Evolutionary conservation across 2,113 vertebrate genomes (phyloP).

Genomic region (Odontophorus gujanensis): DNA sequence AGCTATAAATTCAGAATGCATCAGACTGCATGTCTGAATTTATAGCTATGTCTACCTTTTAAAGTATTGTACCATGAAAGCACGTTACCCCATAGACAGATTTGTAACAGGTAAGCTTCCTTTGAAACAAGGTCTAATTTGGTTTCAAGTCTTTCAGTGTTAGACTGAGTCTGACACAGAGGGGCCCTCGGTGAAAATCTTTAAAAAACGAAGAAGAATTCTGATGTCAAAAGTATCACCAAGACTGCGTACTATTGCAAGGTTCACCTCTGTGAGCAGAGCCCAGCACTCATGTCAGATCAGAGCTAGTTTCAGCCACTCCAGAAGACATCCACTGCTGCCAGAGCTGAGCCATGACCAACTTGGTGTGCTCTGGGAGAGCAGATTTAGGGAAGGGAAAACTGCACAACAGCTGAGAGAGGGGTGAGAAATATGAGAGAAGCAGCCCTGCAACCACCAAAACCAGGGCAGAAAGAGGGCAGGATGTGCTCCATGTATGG

Average conservation of each 20-base stretch:
- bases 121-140: neutral
- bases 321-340: neutral
- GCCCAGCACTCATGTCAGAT: neutral
- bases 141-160: neutral
- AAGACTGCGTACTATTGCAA: neutral
- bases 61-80: neutral
- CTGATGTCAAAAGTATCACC: neutral
- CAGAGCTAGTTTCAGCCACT: neutral
- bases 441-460: no score
- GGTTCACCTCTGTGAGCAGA: neutral
- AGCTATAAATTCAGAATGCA: no score
- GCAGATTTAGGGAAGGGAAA: no score
- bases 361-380: no score
- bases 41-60: neutral
- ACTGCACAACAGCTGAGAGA: no score
- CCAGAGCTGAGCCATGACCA: no score
- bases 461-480: no score
- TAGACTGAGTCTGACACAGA: neutral
- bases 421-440: no score
- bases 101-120: neutral
- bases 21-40: no score
- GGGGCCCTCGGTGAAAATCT: neutral
- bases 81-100: neutral
- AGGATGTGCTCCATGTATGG: no score
- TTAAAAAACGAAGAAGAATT: neutral